Conservation (phyloP, 2,888 invertebrate species). For the Lepas anatifera region DNA sequence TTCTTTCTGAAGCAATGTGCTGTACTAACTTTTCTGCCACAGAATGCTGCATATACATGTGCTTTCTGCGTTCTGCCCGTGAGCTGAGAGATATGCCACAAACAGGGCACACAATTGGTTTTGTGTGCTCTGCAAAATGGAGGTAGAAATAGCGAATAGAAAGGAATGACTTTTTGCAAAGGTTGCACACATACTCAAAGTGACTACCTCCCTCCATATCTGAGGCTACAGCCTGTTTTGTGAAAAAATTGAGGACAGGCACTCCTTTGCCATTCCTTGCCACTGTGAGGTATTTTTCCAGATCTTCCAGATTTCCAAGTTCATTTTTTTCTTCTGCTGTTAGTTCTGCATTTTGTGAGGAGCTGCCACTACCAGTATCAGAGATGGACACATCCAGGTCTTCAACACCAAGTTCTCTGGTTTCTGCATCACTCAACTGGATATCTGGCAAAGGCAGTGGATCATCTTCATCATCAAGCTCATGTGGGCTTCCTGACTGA, state of each 20-base stretch:
- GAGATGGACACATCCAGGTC: background rate
- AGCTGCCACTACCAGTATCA: too few relatives aligned
- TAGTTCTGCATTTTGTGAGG: background rate
- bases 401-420: background rate
- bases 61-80: constrained; percentile 28
- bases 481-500: background rate
- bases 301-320: background rate
- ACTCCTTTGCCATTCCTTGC: background rate
- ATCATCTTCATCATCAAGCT: background rate
- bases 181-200: background rate
- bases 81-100: constrained; percentile 28
- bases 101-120: constrained; percentile 11
- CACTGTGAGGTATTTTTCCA: background rate
- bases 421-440: background rate
- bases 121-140: background rate
- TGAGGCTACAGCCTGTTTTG: background rate
- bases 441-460: background rate
- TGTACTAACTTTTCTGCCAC: too few relatives aligned
- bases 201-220: background rate
- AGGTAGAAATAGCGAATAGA: background rate
- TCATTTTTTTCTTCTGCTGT: background rate
- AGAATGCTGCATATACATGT: constrained; percentile 26
- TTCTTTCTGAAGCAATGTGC: too few relatives aligned
- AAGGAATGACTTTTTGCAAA: background rate
- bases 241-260: background rate